Base-by-base conservation (phyloP, 1,140 invertebrate species). In the Protaetia brevitarsis region DNA sequence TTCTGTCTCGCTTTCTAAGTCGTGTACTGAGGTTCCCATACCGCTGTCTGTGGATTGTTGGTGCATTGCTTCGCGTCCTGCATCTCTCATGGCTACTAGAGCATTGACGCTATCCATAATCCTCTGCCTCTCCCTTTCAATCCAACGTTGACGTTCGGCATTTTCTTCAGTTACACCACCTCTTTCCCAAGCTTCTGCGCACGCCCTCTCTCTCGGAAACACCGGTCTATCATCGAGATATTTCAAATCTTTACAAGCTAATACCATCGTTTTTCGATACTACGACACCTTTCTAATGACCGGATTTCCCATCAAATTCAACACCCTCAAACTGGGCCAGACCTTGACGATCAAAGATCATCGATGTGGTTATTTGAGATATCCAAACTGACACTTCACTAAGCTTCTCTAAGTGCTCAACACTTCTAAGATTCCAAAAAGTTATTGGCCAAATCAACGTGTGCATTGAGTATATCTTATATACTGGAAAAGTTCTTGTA, bases 221-320 rank as follows among this genome's bases (percentile, higher is more conserved):
- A 97, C 87, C 10, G 95, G 95, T 28, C 93, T 80, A 74, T 95
- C 93, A 78, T 98, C 95, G 66, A 98, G 80, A 75, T 96, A 94
- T 29, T 86, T 83, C 2, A 96, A 79, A 64, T 88, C 80, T 77
- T 87, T 88, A 73, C 90, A 88, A 66, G 85, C 83, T n/a, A 94
- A 78, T 16, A 88, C 95, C 67, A 94, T 76, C 0, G 85, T 91
- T 77, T 95, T 96, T 21, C 94, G 83, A 79, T 96, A 97, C 64
- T 90, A 87, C 1, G 87, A 87, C 21, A 96, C 89, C 41, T 86
- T 85, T 23, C 88, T 88, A 0, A 94, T 84, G 0, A 95, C 87
- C 0, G 92, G 91, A 78, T 97, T 97, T 2, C 93, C 94, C 68
- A 87, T 91, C 64, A 96, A 73, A n/a, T 88, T 89, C 11, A 96